Conservation (phyloP, 2,888 invertebrate species). For the Lasiommata megera region DNA sequence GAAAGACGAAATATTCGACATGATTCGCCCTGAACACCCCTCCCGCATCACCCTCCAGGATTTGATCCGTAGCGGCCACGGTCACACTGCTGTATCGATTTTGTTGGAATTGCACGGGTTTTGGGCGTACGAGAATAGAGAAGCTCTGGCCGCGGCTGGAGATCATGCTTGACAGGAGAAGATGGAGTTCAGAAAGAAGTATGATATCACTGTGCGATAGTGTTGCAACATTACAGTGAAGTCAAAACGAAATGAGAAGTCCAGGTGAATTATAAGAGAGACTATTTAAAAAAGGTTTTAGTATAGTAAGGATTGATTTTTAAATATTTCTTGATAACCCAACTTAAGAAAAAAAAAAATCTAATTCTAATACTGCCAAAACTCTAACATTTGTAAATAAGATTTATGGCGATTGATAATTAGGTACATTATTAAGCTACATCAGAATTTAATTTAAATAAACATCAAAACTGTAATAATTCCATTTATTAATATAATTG, state of each 20-base stretch:
- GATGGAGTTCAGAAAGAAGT: slow-evolving; percentile 39
- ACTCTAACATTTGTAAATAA: too few relatives aligned
- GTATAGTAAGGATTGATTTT: too few relatives aligned
- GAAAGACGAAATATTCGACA: slow-evolving; percentile 98
- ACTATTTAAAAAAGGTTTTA: too few relatives aligned
- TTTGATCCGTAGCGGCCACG: slow-evolving; percentile 92
- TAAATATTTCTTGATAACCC: too few relatives aligned
- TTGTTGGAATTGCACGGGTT: slow-evolving; percentile 97
- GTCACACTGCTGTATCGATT: slow-evolving; percentile 96
- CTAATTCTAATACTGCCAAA: too few relatives aligned
- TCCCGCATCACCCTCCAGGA: slow-evolving; percentile 92
- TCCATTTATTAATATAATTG: too few relatives aligned
- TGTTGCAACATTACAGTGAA: not conserved
- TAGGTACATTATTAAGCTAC: too few relatives aligned
- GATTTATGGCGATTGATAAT: too few relatives aligned
- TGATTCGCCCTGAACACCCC: slow-evolving; percentile 95
- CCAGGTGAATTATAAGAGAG: not conserved
- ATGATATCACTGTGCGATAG: slow-evolving; percentile 26
- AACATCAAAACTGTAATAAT: too few relatives aligned
- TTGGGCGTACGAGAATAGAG: slow-evolving; percentile 97
- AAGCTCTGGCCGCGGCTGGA: slow-evolving; percentile 87
- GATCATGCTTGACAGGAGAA: slow-evolving; percentile 70
- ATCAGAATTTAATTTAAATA: too few relatives aligned
- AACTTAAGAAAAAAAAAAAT: too few relatives aligned
- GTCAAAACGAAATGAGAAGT: not conserved